These are phyloP conservation scores for Phocides pigmalion DNA, from an alignment of 1,140 invertebrate species.

Conservation along the genomic window DNA sequence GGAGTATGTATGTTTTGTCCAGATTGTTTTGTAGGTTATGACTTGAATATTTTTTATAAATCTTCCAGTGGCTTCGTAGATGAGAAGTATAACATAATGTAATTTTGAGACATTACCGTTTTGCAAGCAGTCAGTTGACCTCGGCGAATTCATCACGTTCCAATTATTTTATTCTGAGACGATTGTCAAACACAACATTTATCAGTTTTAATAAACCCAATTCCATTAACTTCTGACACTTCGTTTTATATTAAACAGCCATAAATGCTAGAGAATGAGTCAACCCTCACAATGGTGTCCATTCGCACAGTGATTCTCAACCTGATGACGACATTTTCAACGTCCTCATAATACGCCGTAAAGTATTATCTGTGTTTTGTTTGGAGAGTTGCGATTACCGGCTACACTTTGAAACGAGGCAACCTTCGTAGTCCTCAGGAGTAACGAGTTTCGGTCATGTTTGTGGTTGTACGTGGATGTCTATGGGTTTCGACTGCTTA, in stretches of 20 bases:
- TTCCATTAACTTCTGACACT: conserved; percentile 35
- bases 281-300: neutral
- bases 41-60: too few species aligned
- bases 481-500: too few species aligned
- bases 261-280: conserved; percentile 13
- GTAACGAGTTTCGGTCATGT: too few species aligned
- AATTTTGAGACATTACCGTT: neutral
- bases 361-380: too few species aligned
- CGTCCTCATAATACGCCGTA: too few species aligned
- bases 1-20: too few species aligned
- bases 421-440: too few species aligned
- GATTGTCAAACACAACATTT: conserved; percentile 14
- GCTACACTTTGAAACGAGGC: too few species aligned
- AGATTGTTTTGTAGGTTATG: too few species aligned
- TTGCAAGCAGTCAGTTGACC: neutral
- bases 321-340: neutral
- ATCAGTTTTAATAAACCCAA: conserved; percentile 34
- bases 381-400: too few species aligned
- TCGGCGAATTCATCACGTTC: conserved; percentile 15
- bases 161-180: conserved; percentile 25
- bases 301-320: neutral
- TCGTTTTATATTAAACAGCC: conserved; percentile 19
- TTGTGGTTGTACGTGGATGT: too few species aligned
- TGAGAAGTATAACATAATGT: neutral
- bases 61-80: too few species aligned